A percentile compares a stretch with the other conserved stretches of the same genome.
These are phyloP conservation scores for Tinea trinotella DNA, from an alignment of 2,888 invertebrate species.

Conservation along the genomic window DNA sequence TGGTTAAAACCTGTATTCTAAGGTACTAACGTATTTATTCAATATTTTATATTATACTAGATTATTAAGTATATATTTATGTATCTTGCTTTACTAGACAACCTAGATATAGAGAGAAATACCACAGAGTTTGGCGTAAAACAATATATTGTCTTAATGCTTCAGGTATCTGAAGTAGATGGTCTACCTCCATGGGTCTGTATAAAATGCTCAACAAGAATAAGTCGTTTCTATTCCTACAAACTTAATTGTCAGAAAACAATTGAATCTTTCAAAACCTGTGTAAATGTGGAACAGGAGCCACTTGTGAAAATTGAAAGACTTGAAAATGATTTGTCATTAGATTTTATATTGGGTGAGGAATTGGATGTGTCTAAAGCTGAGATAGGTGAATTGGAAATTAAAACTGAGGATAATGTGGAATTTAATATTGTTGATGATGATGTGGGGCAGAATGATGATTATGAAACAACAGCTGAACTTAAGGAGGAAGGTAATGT, in stretches of 20 bases:
- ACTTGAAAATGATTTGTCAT: not conserved
- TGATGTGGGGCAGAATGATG: not conserved
- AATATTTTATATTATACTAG: not conserved
- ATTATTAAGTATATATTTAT: no score
- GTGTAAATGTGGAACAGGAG: not conserved
- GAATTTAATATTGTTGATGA: not conserved
- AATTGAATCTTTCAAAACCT: not conserved
- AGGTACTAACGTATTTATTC: no score
- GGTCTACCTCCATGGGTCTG: constrained; percentile 13
- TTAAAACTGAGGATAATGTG: not conserved
- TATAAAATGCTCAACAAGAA: constrained; percentile 12
- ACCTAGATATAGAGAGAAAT: no score
- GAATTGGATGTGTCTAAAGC: no score
- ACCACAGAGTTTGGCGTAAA: no score
- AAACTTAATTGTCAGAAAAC: constrained; percentile 5
- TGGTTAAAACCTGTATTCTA: not conserved
- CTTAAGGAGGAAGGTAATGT: not conserved
- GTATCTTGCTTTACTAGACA: no score
- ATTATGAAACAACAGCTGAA: not conserved
- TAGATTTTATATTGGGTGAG: no score
- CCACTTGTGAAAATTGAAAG: not conserved
- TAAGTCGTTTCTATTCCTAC: constrained; percentile 9
- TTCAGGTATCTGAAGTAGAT: not conserved
- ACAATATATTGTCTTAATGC: no score
- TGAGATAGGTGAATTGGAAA: not conserved